phyloP scores from a whole-genome alignment of 1,140 invertebrate species.

The Drosophila littoralis region DNA sequence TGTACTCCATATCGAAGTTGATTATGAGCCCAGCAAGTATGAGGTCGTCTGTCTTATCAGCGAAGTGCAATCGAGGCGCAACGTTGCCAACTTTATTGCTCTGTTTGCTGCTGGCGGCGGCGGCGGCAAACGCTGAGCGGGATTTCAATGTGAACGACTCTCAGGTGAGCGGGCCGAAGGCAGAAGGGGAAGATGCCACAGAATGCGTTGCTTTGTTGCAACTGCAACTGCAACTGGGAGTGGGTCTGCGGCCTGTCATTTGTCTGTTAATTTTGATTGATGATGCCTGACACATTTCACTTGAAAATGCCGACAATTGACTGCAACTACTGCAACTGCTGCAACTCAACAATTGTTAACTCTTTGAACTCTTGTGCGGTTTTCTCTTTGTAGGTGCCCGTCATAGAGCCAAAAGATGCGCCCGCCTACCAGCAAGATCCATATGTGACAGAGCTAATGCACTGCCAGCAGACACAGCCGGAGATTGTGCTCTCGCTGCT shows the following conservation, averaged over 20 bases:
- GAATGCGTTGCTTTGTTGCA: conserved; percentile 18
- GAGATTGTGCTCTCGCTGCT: conserved; percentile 80
- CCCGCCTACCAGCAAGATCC: conserved; percentile 75
- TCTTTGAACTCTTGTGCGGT: conserved; percentile 18
- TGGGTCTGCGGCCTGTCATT: conserved; percentile 30
- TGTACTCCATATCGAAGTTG: conserved; percentile 46
- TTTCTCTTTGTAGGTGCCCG: conserved; percentile 63
- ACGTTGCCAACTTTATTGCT: conserved; percentile 50
- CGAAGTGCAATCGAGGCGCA: conserved; percentile 32
- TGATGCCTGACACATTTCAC: conserved; percentile 56
- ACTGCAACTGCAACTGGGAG: neutral
- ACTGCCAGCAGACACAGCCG: conserved; percentile 70
- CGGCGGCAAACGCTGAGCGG: conserved; percentile 57
- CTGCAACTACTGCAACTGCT: neutral
- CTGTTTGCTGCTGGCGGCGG: conserved; percentile 27
- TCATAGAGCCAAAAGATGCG: conserved; percentile 78
- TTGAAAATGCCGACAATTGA: conserved; percentile 47
- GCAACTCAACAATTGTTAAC: neutral
- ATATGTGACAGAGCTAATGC: conserved; percentile 77
- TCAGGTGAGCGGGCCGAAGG: conserved; percentile 61
- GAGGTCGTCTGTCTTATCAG: conserved; percentile 50
- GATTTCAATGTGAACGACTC: conserved; percentile 82
- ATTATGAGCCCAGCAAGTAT: conserved; percentile 29
- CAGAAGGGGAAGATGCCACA: neutral
- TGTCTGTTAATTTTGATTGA: conserved; percentile 61